Percentiles rank a stretch among this genome's conserved stretches.
Evolutionary conservation across 2,797 vertebrate species (phyloP).

Genomic region (Trachops cirrhosus): DNA sequence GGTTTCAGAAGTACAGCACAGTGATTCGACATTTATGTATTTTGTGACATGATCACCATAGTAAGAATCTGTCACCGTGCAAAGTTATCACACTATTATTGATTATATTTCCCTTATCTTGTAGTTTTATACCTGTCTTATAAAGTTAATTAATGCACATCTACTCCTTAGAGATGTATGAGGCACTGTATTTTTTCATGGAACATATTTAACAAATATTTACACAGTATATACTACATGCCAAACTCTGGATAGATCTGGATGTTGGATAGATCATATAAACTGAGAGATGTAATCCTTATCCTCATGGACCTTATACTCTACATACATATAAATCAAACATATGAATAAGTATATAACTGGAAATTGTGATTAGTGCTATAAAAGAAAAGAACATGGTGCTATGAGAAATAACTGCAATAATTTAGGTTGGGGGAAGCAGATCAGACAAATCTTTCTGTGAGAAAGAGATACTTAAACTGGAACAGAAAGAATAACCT

Average conservation of each 20-base stretch:
- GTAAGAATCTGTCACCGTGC: too few relatives aligned
- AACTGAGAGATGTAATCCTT: background rate
- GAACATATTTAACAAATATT: background rate
- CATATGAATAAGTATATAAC: background rate
- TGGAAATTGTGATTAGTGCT: background rate
- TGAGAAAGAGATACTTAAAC: background rate
- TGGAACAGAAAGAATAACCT: background rate
- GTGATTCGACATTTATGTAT: too few relatives aligned
- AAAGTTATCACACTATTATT: background rate
- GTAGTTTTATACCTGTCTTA: background rate
- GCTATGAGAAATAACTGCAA: background rate
- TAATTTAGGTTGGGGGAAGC: background rate
- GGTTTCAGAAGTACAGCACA: too few relatives aligned
- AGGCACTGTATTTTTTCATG: background rate
- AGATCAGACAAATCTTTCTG: background rate
- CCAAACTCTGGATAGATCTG: background rate
- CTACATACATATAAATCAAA: background rate
- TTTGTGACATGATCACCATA: too few relatives aligned
- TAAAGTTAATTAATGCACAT: background rate
- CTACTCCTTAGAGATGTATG: background rate
- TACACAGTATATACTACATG: background rate
- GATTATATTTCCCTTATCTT: background rate
- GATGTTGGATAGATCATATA: background rate
- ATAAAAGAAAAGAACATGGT: background rate
- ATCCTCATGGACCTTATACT: background rate